Conservation (phyloP, 2,888 invertebrate species). For the Zonitis immaculata region DNA sequence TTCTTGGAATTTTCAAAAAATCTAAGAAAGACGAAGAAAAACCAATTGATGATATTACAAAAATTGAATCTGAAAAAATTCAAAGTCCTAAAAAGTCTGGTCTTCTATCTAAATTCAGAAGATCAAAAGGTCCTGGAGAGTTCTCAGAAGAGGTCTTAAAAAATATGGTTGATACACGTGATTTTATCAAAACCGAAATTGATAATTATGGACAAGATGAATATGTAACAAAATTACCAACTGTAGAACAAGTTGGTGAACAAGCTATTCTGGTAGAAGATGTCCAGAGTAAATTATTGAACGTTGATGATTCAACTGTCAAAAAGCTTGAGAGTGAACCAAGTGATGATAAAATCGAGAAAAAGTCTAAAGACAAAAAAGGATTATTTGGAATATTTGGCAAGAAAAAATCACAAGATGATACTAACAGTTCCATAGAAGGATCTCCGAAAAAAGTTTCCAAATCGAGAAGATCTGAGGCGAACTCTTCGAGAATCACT, state of each 20-base stretch:
- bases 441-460: constrained; percentile 14
- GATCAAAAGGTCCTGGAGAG: constrained; percentile 21
- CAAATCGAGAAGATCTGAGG: constrained; percentile 14
- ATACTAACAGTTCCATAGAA: constrained; percentile 1
- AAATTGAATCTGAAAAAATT: not conserved
- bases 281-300: constrained; percentile 8
- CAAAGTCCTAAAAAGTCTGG: constrained; percentile 15
- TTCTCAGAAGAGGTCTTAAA: constrained; percentile 11
- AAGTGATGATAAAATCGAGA: constrained; percentile 11
- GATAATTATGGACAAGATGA: constrained; percentile 37
- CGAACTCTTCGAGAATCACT: not conserved
- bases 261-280: not conserved
- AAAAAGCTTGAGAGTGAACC: not conserved
- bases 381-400: constrained; percentile 29
- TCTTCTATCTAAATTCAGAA: constrained; percentile 35
- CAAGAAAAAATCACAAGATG: constrained; percentile 25
- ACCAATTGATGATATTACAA: not conserved
- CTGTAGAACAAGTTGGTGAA: not conserved
- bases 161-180: constrained; percentile 11
- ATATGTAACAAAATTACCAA: constrained; percentile 5
- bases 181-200: constrained; percentile 28
- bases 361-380: constrained; percentile 21
- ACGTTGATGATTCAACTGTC: constrained; percentile 5
- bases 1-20: constrained; percentile 25
- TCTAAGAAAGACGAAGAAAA: constrained; percentile 18